These are phyloP conservation scores for Hyppa rectilinea DNA, from an alignment of 2,888 invertebrate genomes.

Conservation along the genomic window DNA sequence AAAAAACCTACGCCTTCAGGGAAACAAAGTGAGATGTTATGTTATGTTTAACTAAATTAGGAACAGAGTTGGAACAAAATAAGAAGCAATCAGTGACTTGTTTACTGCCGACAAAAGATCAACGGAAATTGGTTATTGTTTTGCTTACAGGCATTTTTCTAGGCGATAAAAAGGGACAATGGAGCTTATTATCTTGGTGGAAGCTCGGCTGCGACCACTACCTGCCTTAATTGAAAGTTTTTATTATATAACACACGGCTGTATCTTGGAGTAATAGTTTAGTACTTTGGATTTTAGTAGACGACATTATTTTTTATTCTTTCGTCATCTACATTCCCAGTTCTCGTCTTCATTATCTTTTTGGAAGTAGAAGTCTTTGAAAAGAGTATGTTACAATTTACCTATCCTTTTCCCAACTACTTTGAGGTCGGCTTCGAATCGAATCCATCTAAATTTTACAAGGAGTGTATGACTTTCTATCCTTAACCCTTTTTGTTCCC, in stretches of 20 bases:
- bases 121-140: constrained; percentile 38
- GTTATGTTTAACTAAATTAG: no score
- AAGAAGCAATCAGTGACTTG: constrained; percentile 6
- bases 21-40: no score
- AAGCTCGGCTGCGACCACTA: not conserved
- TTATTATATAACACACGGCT: not conserved
- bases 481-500: no score
- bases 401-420: no score
- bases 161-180: not conserved
- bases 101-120: constrained; percentile 12
- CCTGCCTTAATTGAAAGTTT: not conserved
- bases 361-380: no score
- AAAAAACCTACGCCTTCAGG: no score
- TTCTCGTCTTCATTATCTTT: not conserved
- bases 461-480: no score
- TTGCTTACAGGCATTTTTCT: constrained; percentile 9
- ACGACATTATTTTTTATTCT: not conserved
- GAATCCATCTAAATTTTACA: no score
- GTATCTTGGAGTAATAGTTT: not conserved
- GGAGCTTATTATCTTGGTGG: not conserved
- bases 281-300: not conserved
- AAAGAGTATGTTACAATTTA: no score
- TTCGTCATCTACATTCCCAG: not conserved
- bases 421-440: no score
- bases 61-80: constrained; percentile 2